Conservation (phyloP, 2,888 invertebrate species). For the Ochlodes sylvanus region DNA sequence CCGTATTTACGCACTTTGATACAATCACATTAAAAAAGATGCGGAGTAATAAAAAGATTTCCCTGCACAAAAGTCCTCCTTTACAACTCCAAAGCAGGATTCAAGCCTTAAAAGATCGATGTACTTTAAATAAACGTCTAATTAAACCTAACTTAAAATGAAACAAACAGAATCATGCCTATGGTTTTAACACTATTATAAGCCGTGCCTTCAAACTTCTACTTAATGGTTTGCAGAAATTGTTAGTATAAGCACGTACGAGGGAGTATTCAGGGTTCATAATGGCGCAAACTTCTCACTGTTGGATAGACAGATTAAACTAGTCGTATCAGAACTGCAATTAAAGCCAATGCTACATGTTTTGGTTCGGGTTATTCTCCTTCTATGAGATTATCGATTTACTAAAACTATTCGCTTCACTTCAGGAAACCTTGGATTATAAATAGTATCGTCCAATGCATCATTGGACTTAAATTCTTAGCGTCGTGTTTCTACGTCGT, state of each 20-base stretch:
- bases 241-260: slow-evolving; percentile 30
- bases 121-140: too few relatives aligned
- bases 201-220: slow-evolving; percentile 10
- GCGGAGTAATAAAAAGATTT: too few relatives aligned
- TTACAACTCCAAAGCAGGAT: too few relatives aligned
- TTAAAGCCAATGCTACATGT: slow-evolving; percentile 11
- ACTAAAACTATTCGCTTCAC: not conserved
- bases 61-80: too few relatives aligned
- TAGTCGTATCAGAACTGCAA: slow-evolving; percentile 30
- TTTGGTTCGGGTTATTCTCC: not conserved
- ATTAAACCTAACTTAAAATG: not conserved
- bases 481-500: too few relatives aligned
- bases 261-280: slow-evolving; percentile 31
- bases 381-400: not conserved
- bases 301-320: slow-evolving; percentile 34
- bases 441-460: too few relatives aligned
- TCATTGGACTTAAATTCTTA: too few relatives aligned
- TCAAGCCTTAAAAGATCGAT: too few relatives aligned
- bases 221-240: slow-evolving; percentile 18
- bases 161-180: not conserved
- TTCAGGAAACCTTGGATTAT: too few relatives aligned
- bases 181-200: not conserved
- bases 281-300: slow-evolving; percentile 33
- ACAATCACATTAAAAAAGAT: too few relatives aligned
- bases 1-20: too few relatives aligned